Base-by-base conservation (phyloP, 2,888 invertebrate genomes). In the Ectemnius lituratus region DNA sequence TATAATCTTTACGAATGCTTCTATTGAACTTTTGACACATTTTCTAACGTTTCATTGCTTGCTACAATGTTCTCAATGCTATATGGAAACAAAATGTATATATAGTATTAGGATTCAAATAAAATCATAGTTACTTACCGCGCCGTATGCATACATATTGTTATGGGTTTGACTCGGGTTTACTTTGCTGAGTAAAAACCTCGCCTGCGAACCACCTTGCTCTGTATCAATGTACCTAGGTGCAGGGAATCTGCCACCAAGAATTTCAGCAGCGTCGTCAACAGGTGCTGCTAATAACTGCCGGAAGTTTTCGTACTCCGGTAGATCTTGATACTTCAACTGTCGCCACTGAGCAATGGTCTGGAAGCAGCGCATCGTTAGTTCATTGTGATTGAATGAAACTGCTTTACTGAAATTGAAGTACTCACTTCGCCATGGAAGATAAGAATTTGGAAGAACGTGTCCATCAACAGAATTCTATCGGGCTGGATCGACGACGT, bases 131-230 rank as follows among this genome's bases (percentile, higher is more conserved):
- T 63, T 80, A 94, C 96, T 95, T 92, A 96, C 96, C 94, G 96
- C 96, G 87, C 97, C 97, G 91, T 97, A 98, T 57, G 97, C 96
- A 91, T 97, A 98, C 97, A 97, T 98, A 91, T 99, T 99, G 93
- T 99, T 99, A 92, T 99, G 99, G 18, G 99, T 99, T 91, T 98
- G 97, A 86, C 99, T 99, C n/a, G 99, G 99, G 92, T 99, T 99
- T 73, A 99, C 99, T 94, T 99, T 99, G 20, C 98, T 98, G 68
- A 99, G 92, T 84, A 99, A 93, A 92, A 99, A 99, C 82, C 99
- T 95, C 14, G 99, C 99, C 94, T 99, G 99, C 0, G 99, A 99
- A 13, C 99, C 99, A n/a, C 98, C 99, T 87, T 99, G 97, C 90
- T 99, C 99, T 0, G 99, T 99, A 90, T 98, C 99, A 84, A 99